Percentiles rank a stretch among this genome's conserved stretches.
phyloP scores from a whole-genome alignment of 2,888 invertebrate genomes.

The Caradrina kadenii region DNA sequence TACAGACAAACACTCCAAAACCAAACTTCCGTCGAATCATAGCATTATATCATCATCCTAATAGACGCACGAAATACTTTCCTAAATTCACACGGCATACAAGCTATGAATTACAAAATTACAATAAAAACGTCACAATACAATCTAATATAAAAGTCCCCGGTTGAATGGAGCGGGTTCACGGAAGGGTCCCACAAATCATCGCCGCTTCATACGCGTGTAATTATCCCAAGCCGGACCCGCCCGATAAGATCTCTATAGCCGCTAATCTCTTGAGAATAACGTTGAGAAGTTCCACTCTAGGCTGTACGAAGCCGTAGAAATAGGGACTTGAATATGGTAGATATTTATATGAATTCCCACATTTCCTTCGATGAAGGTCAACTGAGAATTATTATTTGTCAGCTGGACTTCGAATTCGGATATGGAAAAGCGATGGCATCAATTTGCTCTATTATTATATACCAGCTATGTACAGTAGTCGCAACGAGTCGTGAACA shows the following conservation, averaged over 20 bases:
- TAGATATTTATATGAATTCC: background rate
- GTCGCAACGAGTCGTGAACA: no score
- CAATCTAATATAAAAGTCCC: slow-evolving; percentile 48
- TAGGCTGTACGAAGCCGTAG: slow-evolving; percentile 2
- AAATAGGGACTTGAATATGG: background rate
- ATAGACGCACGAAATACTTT: slow-evolving; percentile 26
- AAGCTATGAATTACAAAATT: slow-evolving; percentile 53
- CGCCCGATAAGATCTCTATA: slow-evolving; percentile 80
- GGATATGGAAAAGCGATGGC: background rate
- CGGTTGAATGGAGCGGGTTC: slow-evolving; percentile 70
- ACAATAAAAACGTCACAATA: slow-evolving; percentile 58
- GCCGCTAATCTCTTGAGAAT: slow-evolving; percentile 38
- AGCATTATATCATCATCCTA: background rate
- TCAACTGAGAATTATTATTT: background rate
- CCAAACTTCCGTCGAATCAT: background rate
- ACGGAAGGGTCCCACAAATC: slow-evolving; percentile 77
- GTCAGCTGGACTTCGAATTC: background rate
- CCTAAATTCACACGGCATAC: slow-evolving; percentile 52
- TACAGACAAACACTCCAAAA: background rate
- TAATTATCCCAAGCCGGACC: slow-evolving; percentile 76
- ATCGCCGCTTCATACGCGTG: slow-evolving; percentile 73
- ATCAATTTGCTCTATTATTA: no score
- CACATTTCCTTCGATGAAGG: background rate
- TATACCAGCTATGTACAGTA: no score
- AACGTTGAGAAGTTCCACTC: slow-evolving; percentile 39